phyloP scores from a whole-genome alignment of 2,888 invertebrate species.

The Drosophila pullipes region DNA sequence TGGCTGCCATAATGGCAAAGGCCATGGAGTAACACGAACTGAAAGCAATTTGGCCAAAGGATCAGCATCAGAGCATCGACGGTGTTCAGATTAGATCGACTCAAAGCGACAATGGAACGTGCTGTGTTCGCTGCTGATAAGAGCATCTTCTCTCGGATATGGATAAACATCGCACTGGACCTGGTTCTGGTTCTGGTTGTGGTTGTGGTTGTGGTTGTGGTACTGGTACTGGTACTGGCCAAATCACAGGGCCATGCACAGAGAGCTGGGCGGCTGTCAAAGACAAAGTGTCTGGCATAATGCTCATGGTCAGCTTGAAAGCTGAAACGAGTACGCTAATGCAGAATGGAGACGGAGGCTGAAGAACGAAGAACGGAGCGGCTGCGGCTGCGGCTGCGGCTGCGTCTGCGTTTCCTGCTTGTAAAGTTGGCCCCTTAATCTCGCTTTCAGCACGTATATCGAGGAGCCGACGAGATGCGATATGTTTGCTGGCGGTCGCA shows the following conservation, averaged over 20 bases:
- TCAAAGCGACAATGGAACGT: slow-evolving; percentile 75
- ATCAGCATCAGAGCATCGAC: slow-evolving; percentile 24
- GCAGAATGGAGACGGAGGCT: slow-evolving; percentile 9
- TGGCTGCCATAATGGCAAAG: neutral
- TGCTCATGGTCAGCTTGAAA: slow-evolving; percentile 75
- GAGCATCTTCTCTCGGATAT: slow-evolving; percentile 49
- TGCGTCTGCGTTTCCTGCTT: slow-evolving; percentile 77
- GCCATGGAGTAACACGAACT: slow-evolving; percentile 2
- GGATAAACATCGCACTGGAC: slow-evolving; percentile 44
- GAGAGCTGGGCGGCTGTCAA: slow-evolving; percentile 59
- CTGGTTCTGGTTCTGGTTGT: slow-evolving; percentile 3
- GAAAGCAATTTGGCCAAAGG: slow-evolving; percentile 41
- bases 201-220: neutral
- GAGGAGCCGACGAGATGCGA: slow-evolving; percentile 53
- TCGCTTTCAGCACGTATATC: slow-evolving; percentile 71
- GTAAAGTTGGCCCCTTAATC: slow-evolving; percentile 75
- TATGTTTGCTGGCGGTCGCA: slow-evolving; percentile 57
- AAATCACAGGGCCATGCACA: slow-evolving; percentile 1
- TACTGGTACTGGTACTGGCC: slow-evolving; percentile 1
- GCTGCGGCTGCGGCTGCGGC: slow-evolving; percentile 5
- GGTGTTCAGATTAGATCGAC: slow-evolving; percentile 65
- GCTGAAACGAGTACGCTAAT: slow-evolving; percentile 64
- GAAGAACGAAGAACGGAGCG: neutral
- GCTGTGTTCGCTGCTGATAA: slow-evolving; percentile 71
- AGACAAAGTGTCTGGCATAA: slow-evolving; percentile 79